Percentiles rank a stretch among this genome's conserved stretches.
Evolutionary conservation across 2,113 vertebrate species (phyloP).

Genomic region (Meriones unguiculatus): DNA sequence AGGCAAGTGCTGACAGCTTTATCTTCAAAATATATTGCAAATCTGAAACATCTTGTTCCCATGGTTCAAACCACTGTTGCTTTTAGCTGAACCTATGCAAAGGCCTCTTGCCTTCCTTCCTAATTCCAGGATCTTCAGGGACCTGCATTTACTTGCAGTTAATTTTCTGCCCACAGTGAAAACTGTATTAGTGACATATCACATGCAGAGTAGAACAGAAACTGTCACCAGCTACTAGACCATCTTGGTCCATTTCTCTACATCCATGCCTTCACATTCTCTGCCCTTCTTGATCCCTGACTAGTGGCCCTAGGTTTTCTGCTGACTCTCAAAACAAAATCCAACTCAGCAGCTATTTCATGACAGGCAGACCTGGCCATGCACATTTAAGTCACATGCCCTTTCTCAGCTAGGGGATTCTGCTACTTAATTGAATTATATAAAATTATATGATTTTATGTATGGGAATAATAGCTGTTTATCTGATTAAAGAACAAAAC

Average conservation of each 20-base stretch:
- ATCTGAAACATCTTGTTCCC: neutral
- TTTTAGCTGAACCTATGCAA: neutral
- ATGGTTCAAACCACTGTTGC: neutral
- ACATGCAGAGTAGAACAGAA: neutral
- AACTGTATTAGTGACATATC: neutral
- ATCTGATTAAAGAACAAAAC: neutral
- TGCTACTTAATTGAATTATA: neutral
- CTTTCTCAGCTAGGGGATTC: neutral
- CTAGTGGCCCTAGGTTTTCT: neutral
- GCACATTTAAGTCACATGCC: neutral
- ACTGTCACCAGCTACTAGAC: neutral
- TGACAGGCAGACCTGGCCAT: neutral
- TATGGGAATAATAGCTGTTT: neutral
- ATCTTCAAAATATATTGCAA: neutral
- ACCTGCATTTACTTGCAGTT: neutral
- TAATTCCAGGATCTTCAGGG: neutral
- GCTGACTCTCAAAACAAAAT: neutral
- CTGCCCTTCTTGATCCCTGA: neutral
- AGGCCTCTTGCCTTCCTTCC: neutral
- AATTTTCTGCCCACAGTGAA: neutral
- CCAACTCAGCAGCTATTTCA: neutral
- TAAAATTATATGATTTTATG: neutral
- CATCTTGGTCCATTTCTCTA: neutral
- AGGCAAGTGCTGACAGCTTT: neutral
- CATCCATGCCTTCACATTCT: neutral